Evolutionary conservation across 2,797 vertebrate genomes (phyloP).

Genomic region (Myotis pilosus): DNA sequence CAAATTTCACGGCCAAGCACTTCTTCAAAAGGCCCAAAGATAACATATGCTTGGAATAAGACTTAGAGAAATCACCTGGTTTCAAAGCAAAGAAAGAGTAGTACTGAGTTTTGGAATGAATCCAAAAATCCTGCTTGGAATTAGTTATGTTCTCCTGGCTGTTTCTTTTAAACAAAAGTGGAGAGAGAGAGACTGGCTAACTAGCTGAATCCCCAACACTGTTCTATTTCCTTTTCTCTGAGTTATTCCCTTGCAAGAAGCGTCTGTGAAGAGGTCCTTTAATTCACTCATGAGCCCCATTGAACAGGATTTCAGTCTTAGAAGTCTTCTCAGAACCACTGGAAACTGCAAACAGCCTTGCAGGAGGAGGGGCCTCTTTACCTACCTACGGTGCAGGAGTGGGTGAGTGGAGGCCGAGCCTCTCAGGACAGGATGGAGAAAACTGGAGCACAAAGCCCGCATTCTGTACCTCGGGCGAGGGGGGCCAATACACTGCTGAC

Average conservation of each 20-base stretch:
- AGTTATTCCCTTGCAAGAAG: not conserved
- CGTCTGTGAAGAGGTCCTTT: not conserved
- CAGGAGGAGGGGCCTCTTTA: not conserved
- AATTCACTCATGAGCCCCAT: not conserved
- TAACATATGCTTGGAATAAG: not conserved
- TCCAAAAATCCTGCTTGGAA: not conserved
- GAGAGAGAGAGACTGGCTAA: not conserved
- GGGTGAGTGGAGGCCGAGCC: not conserved
- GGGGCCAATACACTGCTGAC: not conserved
- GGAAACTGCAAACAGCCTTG: not conserved
- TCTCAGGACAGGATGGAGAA: not conserved
- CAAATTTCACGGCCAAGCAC: not conserved
- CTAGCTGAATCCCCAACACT: no score
- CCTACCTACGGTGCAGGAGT: not conserved
- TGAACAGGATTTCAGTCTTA: not conserved
- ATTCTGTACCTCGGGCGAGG: rapidly evolving
- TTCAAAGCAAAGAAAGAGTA: not conserved
- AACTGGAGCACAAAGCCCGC: not conserved
- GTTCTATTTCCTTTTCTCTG: not conserved
- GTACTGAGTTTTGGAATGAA: not conserved
- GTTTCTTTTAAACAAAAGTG: not conserved
- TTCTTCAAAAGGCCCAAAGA: not conserved
- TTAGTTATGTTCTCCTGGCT: not conserved
- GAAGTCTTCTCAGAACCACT: not conserved
- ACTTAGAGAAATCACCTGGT: not conserved